phyloP scores from a whole-genome alignment of 2,888 invertebrate species.

The Sarcophaga subvicina region DNA sequence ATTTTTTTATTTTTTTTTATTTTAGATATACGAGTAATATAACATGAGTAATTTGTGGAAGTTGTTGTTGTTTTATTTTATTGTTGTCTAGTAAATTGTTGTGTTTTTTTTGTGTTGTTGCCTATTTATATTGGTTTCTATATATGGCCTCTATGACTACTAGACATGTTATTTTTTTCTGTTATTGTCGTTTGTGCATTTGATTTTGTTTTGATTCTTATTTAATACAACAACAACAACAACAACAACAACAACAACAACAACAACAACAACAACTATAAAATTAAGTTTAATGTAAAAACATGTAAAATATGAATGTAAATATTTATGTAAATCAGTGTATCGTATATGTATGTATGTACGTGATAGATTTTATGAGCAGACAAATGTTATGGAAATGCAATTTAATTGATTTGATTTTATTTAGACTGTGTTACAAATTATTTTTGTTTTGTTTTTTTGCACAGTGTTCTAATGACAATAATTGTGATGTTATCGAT shows the following conservation, averaged over 20 bases:
- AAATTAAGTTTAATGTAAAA: not conserved
- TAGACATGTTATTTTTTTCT: not conserved
- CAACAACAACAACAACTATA: too few species aligned
- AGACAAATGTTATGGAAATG: constrained; percentile 5
- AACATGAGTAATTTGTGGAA: not conserved
- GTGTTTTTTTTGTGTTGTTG: constrained; percentile 1
- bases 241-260: too few species aligned
- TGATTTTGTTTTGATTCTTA: too few species aligned
- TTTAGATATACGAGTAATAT: not conserved
- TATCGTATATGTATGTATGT: not conserved
- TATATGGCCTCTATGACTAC: not conserved
- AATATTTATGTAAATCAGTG: not conserved
- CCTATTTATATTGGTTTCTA: constrained; percentile 5
- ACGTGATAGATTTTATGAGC: not conserved
- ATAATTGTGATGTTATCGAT: constrained; percentile 34
- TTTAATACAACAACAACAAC: too few species aligned
- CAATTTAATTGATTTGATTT: constrained; percentile 31
- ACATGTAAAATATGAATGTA: not conserved
- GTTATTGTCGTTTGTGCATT: too few species aligned
- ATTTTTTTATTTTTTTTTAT: not conserved
- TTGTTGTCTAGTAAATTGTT: too few species aligned
- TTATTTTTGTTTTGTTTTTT: not conserved
- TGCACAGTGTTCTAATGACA: not conserved
- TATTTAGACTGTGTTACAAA: too few species aligned
- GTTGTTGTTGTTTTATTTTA: not conserved